phyloP scores from a whole-genome alignment of 2,113 vertebrate species.

The Chroicocephalus ridibundus region DNA sequence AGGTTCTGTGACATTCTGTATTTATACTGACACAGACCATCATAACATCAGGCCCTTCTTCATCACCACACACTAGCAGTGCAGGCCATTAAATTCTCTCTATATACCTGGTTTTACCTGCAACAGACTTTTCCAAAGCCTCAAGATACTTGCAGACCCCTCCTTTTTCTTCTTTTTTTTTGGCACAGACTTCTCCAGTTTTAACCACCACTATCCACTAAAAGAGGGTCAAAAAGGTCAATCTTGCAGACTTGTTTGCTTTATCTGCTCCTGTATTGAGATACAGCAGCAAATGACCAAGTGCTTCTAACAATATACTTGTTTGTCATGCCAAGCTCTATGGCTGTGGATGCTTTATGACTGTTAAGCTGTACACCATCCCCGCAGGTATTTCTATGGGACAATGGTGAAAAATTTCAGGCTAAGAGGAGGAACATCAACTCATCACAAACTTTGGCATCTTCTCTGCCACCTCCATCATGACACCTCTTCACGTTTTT shows the following conservation, averaged over 20 bases:
- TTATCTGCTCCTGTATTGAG: neutral
- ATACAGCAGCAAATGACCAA: neutral
- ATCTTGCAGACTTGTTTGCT: neutral
- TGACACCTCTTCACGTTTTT: neutral
- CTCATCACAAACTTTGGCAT: neutral
- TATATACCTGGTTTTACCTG: neutral
- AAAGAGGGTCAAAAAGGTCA: neutral
- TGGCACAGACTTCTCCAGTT: neutral
- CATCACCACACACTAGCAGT: neutral
- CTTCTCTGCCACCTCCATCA: neutral
- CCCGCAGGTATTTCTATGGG: neutral
- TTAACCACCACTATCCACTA: neutral
- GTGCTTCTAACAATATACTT: neutral
- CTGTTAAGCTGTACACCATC: neutral
- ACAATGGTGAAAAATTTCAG: neutral
- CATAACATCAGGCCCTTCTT: neutral
- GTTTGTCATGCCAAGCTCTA: accelerated
- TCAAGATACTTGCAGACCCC: neutral
- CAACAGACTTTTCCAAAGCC: neutral
- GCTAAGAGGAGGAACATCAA: neutral
- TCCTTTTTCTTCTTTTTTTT: neutral
- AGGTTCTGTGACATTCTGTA: slow-evolving; percentile 22
- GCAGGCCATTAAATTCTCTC: neutral
- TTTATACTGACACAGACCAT: neutral
- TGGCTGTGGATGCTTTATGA: neutral